Evolutionary conservation across 2,888 invertebrate genomes (phyloP), one percentile per base, ranked within the genome.

Genomic region (Amphipoea lucens): DNA sequence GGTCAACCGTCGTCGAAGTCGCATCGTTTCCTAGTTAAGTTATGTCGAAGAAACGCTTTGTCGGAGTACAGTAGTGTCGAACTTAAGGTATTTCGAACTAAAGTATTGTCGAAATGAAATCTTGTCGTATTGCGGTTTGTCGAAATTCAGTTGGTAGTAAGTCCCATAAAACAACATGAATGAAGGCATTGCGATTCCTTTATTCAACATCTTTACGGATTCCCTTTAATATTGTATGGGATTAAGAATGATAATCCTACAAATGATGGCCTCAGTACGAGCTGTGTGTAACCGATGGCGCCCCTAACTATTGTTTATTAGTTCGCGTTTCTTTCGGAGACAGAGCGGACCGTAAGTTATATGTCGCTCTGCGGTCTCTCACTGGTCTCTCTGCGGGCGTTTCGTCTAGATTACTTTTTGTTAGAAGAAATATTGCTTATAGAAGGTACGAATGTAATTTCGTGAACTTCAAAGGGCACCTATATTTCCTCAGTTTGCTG

Each of bases 191-290:
- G 20, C 4, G 29, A 67, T 65, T 17, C 45, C 48, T 42, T 62
- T 73, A 74, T 73, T 72, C 40, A 60, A 67, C 42, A 73, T 42
- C 48, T 40, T 12, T 0, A 66, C 60, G 57, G 62, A 77, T 66
- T 74, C 78, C 76, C 67, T 42, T 51, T 70, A 67, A 82, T 87
- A 80, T 77, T 76, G 70, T 79, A 76, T 48, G 54, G 81, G 74
- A 88, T 88, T 86, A 85, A 82, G 57, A 66, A 76, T 76, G 57
- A 89, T 79, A 79, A 85, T 87, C 78, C 73, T 40, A 80, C 74
- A 82, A 89, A 60, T 69, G 67, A 84, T 79, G 86, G 62, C 4
- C 36, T 71, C 42, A 48, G 67, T 70, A 62, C 54, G 17, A 36
- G 54, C 75, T 66, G 51, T 71, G 78, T 42, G 68, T 62, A 73